These are phyloP conservation scores for Hylaea fasciaria DNA, from an alignment of 2,888 invertebrate genomes.

Conservation along the genomic window DNA sequence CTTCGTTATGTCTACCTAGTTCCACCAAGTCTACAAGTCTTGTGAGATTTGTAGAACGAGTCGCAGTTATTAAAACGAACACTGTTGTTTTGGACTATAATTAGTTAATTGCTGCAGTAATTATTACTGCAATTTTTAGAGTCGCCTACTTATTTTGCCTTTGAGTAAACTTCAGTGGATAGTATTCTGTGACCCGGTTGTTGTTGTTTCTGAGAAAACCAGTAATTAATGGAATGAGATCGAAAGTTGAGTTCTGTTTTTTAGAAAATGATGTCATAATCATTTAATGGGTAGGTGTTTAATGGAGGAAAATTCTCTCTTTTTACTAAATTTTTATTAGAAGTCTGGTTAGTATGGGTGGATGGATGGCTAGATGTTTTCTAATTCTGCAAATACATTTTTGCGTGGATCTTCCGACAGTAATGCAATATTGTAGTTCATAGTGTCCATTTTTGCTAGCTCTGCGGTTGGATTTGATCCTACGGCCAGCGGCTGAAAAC, in stretches of 20 bases:
- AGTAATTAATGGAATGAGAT: not conserved
- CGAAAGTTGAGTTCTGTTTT: not conserved
- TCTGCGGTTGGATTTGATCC: too few species aligned
- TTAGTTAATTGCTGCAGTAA: slow-evolving; percentile 14
- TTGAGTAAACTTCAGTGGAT: slow-evolving; percentile 23
- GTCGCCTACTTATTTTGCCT: slow-evolving; percentile 27
- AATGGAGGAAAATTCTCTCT: not conserved
- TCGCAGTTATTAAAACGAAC: slow-evolving; percentile 4
- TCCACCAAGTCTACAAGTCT: not conserved
- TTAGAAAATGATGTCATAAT: not conserved
- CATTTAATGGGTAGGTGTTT: not conserved
- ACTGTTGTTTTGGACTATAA: slow-evolving; percentile 19
- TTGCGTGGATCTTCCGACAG: too few species aligned
- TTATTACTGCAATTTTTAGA: too few species aligned
- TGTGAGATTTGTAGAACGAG: slow-evolving; percentile 4
- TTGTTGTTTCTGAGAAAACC: slow-evolving; percentile 13
- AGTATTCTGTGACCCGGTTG: slow-evolving; percentile 32
- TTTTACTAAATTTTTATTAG: too few species aligned
- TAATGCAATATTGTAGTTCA: too few species aligned
- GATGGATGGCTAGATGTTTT: too few species aligned
- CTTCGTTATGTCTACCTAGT: too few species aligned
- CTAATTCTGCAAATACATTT: too few species aligned
- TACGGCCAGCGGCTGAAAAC: too few species aligned
- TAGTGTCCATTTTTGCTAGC: too few species aligned
- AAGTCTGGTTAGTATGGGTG: too few species aligned